Conservation (phyloP, 1,140 invertebrate species). For the Pseudomyrmex dendroicus region DNA sequence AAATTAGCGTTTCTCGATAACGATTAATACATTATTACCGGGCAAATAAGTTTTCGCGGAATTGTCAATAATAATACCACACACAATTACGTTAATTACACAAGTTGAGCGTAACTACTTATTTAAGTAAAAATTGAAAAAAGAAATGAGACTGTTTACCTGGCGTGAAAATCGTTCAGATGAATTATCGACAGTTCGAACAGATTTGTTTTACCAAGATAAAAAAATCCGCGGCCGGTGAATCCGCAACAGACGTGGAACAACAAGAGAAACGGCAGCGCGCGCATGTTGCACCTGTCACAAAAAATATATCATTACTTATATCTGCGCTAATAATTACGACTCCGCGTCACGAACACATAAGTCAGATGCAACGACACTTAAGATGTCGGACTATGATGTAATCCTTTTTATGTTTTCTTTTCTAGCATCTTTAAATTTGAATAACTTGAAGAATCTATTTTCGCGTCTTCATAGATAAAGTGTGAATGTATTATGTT, state of each 20-base stretch:
- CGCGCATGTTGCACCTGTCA: slow-evolving; percentile 36
- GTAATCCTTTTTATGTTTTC: no score
- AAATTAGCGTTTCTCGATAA: neutral
- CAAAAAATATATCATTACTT: neutral
- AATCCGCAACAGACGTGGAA: slow-evolving; percentile 58
- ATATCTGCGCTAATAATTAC: no score
- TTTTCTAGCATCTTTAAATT: no score
- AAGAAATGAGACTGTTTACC: slow-evolving; percentile 82
- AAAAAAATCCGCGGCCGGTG: slow-evolving; percentile 67
- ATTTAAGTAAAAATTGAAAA: neutral
- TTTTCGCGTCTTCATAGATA: neutral
- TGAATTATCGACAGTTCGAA: slow-evolving; percentile 91
- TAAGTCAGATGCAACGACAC: no score
- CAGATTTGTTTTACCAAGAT: slow-evolving; percentile 77
- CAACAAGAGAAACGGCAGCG: slow-evolving; percentile 23
- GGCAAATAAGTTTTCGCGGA: neutral
- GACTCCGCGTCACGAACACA: no score
- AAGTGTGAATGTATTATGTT: neutral
- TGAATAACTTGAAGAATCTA: neutral
- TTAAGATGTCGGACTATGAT: no score
- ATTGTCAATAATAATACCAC: neutral
- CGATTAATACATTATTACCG: neutral
- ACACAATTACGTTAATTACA: neutral
- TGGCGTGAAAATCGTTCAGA: slow-evolving; percentile 93
- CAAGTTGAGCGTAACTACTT: neutral